Conservation (phyloP, 30 jellyfish, hydroid and myxozoan species). For the Rhopilema esculentum region DNA sequence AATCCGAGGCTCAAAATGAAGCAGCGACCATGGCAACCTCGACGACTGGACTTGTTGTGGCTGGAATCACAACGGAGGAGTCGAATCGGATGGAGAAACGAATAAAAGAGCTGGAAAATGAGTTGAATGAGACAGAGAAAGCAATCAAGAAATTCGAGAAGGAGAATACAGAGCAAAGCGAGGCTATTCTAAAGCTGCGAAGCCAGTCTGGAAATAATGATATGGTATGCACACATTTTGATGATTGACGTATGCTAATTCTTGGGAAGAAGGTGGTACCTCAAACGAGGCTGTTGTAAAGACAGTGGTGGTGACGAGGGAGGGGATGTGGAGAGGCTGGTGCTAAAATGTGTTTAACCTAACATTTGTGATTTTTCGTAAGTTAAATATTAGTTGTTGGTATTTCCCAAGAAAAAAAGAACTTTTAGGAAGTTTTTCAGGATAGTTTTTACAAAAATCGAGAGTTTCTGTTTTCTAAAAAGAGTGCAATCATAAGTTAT, state of each 20-base stretch:
- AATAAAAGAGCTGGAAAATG: slow-evolving; percentile 35
- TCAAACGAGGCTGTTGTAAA: too few relatives aligned
- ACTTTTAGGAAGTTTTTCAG: too few relatives aligned
- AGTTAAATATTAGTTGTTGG: too few relatives aligned
- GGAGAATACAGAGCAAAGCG: slow-evolving; percentile 34
- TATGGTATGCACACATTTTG: slow-evolving; percentile 22
- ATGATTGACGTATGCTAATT: not conserved
- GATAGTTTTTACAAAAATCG: too few relatives aligned
- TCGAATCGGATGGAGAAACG: slow-evolving; percentile 51
- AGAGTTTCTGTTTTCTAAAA: too few relatives aligned
- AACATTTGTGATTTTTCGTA: too few relatives aligned
- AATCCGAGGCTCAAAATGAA: not conserved
- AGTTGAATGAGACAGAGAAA: slow-evolving; percentile 34
- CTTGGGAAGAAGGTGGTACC: too few relatives aligned
- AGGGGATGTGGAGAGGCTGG: too few relatives aligned
- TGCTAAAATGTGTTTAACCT: too few relatives aligned
- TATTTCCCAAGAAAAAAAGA: too few relatives aligned
- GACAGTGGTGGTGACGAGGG: too few relatives aligned
- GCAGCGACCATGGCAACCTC: slow-evolving; percentile 20
- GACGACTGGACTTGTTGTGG: slow-evolving; percentile 42
- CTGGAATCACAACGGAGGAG: slow-evolving; percentile 57
- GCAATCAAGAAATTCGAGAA: slow-evolving; percentile 19
- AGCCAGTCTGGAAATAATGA: slow-evolving; percentile 45
- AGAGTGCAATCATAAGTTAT: too few relatives aligned
- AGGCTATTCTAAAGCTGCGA: slow-evolving; percentile 22